These are phyloP conservation scores for Tethya wilhelma DNA, from an alignment of 37 sponge, comb jelly and placozoan genomes.

Conservation along the genomic window DNA sequence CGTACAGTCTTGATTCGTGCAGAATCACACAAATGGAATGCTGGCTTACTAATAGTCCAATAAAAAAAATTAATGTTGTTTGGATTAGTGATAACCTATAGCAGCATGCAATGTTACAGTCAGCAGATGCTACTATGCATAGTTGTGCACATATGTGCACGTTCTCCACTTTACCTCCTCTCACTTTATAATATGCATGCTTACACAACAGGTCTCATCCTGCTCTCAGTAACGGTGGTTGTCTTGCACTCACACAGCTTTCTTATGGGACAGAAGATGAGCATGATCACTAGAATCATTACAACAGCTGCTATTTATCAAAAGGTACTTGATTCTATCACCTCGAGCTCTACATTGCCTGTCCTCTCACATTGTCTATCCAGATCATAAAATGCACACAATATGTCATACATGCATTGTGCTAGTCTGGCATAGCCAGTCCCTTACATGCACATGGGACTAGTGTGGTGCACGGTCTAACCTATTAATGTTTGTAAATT, in stretches of 20 bases:
- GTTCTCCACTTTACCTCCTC: too few species aligned
- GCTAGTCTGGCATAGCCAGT: not conserved
- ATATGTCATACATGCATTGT: not conserved
- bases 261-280: conserved; percentile 57
- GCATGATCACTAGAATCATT: conserved; percentile 59
- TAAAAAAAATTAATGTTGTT: too few species aligned
- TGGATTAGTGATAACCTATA: too few species aligned
- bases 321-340: conserved; percentile 31
- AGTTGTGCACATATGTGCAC: too few species aligned
- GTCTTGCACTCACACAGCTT: conserved; percentile 51
- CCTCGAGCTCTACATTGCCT: not conserved
- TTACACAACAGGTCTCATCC: conserved; percentile 20
- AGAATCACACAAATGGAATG: too few species aligned
- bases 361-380: not conserved
- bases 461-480: not conserved
- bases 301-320: conserved; percentile 71
- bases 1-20: too few species aligned
- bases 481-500: too few species aligned
- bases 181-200: too few species aligned
- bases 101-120: too few species aligned
- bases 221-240: conserved; percentile 8
- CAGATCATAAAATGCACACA: not conserved
- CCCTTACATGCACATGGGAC: not conserved
- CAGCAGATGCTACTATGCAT: too few species aligned
- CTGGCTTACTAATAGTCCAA: too few species aligned